Conservation (phyloP, 2,888 invertebrate genomes). For the Morpho achilles region DNA sequence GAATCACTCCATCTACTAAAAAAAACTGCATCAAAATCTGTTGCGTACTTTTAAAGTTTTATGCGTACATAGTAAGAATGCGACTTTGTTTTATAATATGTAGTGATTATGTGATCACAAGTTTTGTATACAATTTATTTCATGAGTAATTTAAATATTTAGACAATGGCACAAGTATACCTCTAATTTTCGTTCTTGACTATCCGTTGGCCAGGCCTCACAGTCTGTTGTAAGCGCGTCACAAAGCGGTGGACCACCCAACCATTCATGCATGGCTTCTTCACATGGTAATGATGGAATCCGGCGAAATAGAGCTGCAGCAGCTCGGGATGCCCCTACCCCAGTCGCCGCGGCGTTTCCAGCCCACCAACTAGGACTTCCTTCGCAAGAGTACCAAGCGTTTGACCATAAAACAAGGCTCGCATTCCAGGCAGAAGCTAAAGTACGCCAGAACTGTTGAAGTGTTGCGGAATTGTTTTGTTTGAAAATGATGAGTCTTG, state of each 20-base stretch:
- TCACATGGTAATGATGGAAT: conserved; percentile 86
- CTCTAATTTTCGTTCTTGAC: conserved; percentile 49
- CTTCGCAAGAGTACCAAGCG: conserved; percentile 70
- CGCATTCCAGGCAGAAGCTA: conserved; percentile 73
- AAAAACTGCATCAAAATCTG: too few species aligned
- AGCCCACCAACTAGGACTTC: conserved; percentile 63
- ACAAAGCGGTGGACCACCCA: conserved; percentile 77
- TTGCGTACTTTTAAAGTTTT: too few species aligned
- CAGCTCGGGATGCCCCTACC: conserved; percentile 66
- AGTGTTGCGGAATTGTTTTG: conserved; percentile 71
- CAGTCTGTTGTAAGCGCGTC: conserved; percentile 59
- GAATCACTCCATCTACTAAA: too few species aligned
- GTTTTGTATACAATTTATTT: too few species aligned
- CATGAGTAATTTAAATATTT: too few species aligned
- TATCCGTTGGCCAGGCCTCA: conserved; percentile 50
- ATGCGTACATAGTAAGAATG: too few species aligned
- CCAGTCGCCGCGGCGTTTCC: conserved; percentile 69
- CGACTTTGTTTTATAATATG: too few species aligned
- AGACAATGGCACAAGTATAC: conserved; percentile 32
- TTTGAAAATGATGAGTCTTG: conserved; percentile 63
- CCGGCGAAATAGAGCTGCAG: conserved; percentile 80
- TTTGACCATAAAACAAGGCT: conserved; percentile 66
- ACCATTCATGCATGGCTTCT: conserved; percentile 82
- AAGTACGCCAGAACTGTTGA: conserved; percentile 76
- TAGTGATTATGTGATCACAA: too few species aligned